These are phyloP conservation scores for Fragum whitleyi DNA, from an alignment of 2,888 invertebrate genomes.

Conservation along the genomic window DNA sequence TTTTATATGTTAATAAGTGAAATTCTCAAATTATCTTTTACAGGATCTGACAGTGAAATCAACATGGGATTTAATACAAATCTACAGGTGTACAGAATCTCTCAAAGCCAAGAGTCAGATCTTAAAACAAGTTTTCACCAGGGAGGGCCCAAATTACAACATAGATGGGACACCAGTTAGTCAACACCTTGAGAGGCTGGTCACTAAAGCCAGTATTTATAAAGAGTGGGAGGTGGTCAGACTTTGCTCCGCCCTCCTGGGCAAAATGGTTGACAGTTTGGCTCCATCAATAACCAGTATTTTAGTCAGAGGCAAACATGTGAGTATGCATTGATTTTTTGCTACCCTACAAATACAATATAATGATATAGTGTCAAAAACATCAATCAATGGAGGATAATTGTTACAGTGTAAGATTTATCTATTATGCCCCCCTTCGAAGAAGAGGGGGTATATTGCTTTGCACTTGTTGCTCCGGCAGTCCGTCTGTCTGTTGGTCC, in stretches of 20 bases:
- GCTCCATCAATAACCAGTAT: conserved; percentile 99
- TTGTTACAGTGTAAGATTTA: too few species aligned
- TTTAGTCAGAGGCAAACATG: conserved; percentile 98
- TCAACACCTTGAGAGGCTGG: conserved; percentile 85
- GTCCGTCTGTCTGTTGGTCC: too few species aligned
- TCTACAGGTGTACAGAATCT: conserved; percentile 89
- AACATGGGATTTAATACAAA: conserved; percentile 91
- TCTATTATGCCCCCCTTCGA: too few species aligned
- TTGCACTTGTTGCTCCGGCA: too few species aligned
- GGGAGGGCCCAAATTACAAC: conserved; percentile 93
- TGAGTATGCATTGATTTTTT: conserved; percentile 82
- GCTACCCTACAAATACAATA: too few species aligned
- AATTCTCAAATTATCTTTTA: conserved; percentile 13
- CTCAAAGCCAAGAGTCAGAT: conserved; percentile 93
- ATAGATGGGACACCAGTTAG: conserved; percentile 87
- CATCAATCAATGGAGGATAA: too few species aligned
- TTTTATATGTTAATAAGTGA: too few species aligned
- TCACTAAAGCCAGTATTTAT: conserved; percentile 83
- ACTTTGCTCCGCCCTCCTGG: conserved; percentile 96
- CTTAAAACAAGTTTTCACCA: conserved; percentile 92
- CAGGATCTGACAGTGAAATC: conserved; percentile 88
- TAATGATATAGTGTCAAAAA: too few species aligned
- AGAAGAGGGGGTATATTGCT: too few species aligned
- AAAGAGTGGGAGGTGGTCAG: conserved; percentile 91
- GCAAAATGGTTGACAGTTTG: conserved; percentile 98